Evolutionary conservation across 2,113 vertebrate species (phyloP).

Genomic region (Corythaixoides concolor): DNA sequence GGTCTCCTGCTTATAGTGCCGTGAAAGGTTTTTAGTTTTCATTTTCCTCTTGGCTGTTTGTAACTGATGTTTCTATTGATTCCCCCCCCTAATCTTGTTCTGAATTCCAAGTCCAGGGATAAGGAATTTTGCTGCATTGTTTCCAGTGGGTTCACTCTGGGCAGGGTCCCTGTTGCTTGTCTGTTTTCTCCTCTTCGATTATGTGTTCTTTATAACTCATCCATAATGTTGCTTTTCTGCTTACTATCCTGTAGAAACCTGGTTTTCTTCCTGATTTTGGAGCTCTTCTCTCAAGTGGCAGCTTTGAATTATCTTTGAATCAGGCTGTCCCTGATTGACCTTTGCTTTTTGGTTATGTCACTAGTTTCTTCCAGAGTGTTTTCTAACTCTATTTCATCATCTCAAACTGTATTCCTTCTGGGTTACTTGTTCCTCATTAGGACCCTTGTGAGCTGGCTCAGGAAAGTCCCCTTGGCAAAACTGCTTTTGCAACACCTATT

Average conservation of each 20-base stretch:
- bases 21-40: neutral
- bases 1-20: neutral
- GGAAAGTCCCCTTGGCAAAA: neutral
- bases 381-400: neutral
- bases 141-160: neutral
- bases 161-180: neutral
- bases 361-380: neutral
- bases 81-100: accelerated
- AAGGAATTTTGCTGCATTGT: neutral
- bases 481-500: neutral
- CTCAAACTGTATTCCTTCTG: neutral
- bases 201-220: accelerated
- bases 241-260: neutral
- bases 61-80: neutral
- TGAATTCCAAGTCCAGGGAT: neutral
- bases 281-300: neutral
- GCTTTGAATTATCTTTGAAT: neutral
- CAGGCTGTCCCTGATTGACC: neutral
- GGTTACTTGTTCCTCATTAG: neutral
- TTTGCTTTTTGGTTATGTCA: neutral
- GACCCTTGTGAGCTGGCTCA: neutral
- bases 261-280: neutral
- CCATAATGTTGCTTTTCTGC: neutral
- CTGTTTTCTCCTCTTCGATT: neutral
- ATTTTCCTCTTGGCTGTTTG: neutral